Evolutionary conservation across 1,140 invertebrate species (phyloP).

Genomic region (Macrobrachium nipponense): DNA sequence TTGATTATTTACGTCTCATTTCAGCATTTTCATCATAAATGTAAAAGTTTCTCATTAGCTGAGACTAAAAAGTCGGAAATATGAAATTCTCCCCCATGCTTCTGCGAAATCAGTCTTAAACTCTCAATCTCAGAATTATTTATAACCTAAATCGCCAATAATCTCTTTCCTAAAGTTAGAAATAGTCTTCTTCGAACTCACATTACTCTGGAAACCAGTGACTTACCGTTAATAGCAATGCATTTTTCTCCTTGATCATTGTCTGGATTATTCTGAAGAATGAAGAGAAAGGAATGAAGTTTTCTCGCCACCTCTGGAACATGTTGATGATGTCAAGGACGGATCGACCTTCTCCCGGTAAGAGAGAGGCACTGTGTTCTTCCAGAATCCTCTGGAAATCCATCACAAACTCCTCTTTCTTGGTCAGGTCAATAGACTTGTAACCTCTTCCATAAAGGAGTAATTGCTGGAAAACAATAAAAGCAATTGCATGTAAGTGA

Average conservation of each 20-base stretch:
- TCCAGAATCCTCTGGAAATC: constrained; percentile 16
- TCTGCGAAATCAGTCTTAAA: no score
- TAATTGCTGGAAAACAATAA: neutral
- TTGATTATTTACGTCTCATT: no score
- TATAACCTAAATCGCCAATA: no score
- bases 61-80: no score
- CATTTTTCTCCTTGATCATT: neutral
- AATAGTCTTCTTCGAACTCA: no score
- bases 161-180: no score
- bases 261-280: constrained; percentile 9
- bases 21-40: no score
- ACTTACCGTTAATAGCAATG: neutral
- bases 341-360: constrained; percentile 25
- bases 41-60: no score
- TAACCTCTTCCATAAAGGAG: constrained; percentile 13
- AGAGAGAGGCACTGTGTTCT: neutral
- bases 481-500: no score
- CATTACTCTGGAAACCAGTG: no score
- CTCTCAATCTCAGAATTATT: no score
- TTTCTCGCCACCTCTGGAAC: neutral
- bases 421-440: neutral
- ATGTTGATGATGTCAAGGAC: constrained; percentile 10
- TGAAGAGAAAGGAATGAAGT: neutral
- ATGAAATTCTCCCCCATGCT: no score
- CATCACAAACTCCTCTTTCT: neutral